Conservation (phyloP, 2,797 vertebrate species). For the Sebastes kiyomatsui region DNA sequence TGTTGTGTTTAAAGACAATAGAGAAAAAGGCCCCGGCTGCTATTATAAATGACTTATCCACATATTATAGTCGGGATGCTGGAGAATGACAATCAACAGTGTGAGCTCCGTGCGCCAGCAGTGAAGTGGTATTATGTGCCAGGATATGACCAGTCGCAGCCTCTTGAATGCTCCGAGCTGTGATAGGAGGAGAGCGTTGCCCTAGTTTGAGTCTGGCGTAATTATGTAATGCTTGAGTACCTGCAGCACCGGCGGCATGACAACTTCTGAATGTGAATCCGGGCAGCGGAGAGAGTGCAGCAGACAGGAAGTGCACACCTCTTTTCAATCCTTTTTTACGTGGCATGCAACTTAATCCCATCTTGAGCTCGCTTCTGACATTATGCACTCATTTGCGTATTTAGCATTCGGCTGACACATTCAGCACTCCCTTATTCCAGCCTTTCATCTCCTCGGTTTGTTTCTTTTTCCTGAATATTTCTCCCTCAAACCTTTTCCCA, state of each 20-base stretch:
- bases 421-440: neutral
- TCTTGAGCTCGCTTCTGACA: neutral
- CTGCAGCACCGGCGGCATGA: conserved; percentile 70
- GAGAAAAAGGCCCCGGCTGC: neutral
- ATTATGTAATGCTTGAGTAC: conserved; percentile 79
- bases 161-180: conserved; percentile 45
- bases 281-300: conserved; percentile 28
- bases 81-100: conserved; percentile 38
- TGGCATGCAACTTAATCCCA: conserved; percentile 43
- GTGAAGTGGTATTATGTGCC: conserved; percentile 43
- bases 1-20: conserved; percentile 19
- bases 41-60: conserved; percentile 19
- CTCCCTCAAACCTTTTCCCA: conserved; percentile 2
- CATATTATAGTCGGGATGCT: neutral
- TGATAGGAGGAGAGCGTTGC: conserved; percentile 65
- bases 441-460: neutral
- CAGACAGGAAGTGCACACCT: conserved; percentile 51
- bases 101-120: conserved; percentile 18
- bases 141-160: conserved; percentile 54
- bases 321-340: conserved; percentile 35
- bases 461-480: conserved; percentile 1
- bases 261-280: conserved; percentile 68
- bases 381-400: conserved; percentile 15
- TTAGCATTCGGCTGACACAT: conserved; percentile 10
- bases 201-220: conserved; percentile 74